Base-by-base conservation (phyloP, 2,797 vertebrate genomes). In the Tenualosa ilisha region DNA sequence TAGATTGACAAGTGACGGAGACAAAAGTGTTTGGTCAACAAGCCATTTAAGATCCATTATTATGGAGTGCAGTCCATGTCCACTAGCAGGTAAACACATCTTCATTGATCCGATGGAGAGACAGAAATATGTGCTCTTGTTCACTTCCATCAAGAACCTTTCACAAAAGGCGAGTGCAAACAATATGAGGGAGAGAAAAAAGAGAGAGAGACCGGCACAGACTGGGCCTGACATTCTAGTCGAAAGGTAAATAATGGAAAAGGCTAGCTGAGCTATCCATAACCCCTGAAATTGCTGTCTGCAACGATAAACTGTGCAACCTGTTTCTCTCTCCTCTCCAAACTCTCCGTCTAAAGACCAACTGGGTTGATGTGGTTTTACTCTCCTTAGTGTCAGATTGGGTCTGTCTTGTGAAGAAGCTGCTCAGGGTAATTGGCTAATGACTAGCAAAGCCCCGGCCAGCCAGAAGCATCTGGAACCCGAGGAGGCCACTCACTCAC, bases 11-110 rank as follows among this genome's bases (percentile, higher is more conserved):
- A 95, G 96, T 94, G 96, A 96, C 93, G 94, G 91, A 95, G 95
- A 95, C 96, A 97, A 96, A 96, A 96, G 95, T 95, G 92, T 96
- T 98, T 95, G 95, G 97, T 97, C 97, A 98, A 97, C 96, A 98
- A 94, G 94, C 93, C 95, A 94, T 95, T 96, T 97, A 95, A 97
- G 96, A 97, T 97, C 97, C 96, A 98, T 97, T 97, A 98, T 96
- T 97, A 96, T 93, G 91, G 93, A 94, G 94, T 97, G 97, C 96
- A 96, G 96, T 96, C 94, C 95, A 95, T 95, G 95, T 94, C 90
- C 83, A 91, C 86, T 90, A 96, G 96, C 96, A 96, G 92, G 96
- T 97, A 97, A 97, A 98, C 96, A 97, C 96, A 96, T 96, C 97
- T 97, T 96, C 96, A 98, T 98, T 98, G 97, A 99, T 98, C 96